These are phyloP conservation scores for Temnothorax curvispinosus DNA, from an alignment of 1,140 invertebrate genomes.

Conservation along the genomic window DNA sequence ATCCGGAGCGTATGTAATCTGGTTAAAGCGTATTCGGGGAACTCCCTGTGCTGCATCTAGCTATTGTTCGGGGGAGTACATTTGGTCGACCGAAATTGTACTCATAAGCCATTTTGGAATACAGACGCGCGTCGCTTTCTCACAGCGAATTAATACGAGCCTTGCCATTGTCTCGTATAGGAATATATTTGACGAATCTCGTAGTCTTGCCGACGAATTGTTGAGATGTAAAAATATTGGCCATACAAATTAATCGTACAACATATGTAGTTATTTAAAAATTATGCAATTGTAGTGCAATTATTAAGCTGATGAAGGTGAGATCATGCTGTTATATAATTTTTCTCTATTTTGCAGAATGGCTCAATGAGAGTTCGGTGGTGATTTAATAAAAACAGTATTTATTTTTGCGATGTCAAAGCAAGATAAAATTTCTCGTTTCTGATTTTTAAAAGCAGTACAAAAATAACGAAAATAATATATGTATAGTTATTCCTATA, in stretches of 20 bases:
- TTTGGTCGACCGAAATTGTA: conserved; percentile 44
- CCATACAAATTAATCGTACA: not conserved
- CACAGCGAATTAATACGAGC: conserved; percentile 37
- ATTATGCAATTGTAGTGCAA: not conserved
- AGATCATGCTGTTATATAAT: not conserved
- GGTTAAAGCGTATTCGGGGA: conserved; percentile 50
- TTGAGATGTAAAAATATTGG: conserved; percentile 7
- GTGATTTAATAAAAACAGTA: not conserved
- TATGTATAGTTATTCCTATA: not conserved
- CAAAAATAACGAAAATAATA: not conserved
- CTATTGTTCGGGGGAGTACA: conserved; percentile 49
- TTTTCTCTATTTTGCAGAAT: conserved; percentile 30
- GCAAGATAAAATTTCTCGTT: not conserved
- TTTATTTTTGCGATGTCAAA: not conserved
- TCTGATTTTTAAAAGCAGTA: not conserved
- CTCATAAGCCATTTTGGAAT: conserved; percentile 42
- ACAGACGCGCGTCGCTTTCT: conserved; percentile 35
- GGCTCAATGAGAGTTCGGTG: not conserved
- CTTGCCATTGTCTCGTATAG: not conserved
- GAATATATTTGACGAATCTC: conserved; percentile 5
- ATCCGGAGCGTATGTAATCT: conserved; percentile 59
- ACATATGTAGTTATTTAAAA: not conserved
- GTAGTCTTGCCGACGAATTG: not conserved
- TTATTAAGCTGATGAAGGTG: not conserved
- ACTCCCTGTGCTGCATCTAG: conserved; percentile 28